A percentile compares a stretch with the other conserved stretches of the same genome.
phyloP scores from a whole-genome alignment of 2,113 vertebrate genomes.

The Phalacrocorax carbo region DNA sequence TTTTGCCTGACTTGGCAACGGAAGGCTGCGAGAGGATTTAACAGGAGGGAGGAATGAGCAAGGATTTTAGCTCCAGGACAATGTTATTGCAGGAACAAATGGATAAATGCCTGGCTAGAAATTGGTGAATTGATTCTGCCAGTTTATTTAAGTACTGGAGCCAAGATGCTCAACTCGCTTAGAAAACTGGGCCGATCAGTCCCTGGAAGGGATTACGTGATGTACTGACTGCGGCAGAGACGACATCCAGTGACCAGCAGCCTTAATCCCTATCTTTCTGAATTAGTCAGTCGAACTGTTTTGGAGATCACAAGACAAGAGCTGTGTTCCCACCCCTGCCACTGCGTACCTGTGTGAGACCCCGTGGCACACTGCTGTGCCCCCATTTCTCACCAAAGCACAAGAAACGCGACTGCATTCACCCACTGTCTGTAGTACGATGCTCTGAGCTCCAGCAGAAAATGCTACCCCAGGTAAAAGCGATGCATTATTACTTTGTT shows the following conservation, averaged over 20 bases:
- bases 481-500: not conserved
- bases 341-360: not conserved
- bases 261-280: not conserved
- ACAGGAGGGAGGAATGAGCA: not conserved
- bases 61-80: not conserved
- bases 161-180: not conserved
- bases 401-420: not conserved
- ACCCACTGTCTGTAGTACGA: not conserved
- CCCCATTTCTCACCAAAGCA: not conserved
- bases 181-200: not conserved
- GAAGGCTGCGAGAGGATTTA: not conserved
- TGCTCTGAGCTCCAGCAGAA: not conserved
- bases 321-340: not conserved
- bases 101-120: not conserved
- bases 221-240: not conserved
- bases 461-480: not conserved
- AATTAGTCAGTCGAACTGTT: not conserved
- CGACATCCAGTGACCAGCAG: not conserved
- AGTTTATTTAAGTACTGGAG: not conserved
- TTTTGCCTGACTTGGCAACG: not conserved
- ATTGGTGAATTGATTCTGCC: not conserved
- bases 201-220: not conserved
- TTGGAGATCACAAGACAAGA: not conserved
- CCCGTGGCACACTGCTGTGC: not conserved
- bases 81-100: not conserved